Percentiles rank a stretch among this genome's conserved stretches.
These are phyloP conservation scores for Tiliacea citrago DNA, from an alignment of 2,888 invertebrate genomes.

Conservation along the genomic window DNA sequence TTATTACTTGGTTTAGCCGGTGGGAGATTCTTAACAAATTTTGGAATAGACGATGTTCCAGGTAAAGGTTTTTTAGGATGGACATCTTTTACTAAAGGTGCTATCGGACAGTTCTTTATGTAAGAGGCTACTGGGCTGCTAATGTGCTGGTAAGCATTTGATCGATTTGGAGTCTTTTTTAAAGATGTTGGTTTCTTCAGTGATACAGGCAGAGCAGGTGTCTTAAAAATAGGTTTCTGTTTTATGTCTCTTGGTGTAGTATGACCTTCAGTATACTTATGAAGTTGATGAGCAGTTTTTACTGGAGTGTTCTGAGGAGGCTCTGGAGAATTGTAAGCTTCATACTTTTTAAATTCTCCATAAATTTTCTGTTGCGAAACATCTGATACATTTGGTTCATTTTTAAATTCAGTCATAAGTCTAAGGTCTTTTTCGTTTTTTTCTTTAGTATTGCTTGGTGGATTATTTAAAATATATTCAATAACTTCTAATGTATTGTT, in stretches of 20 bases:
- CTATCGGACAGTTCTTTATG: slow-evolving; percentile 80
- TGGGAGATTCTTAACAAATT: slow-evolving; percentile 68
- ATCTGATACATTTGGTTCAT: slow-evolving; percentile 19
- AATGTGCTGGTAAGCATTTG: slow-evolving; percentile 78
- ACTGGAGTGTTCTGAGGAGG: slow-evolving; percentile 66
- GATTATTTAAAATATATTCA: slow-evolving; percentile 79
- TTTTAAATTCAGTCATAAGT: slow-evolving; percentile 21
- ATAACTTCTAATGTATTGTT: slow-evolving; percentile 81
- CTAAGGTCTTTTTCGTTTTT: slow-evolving; percentile 18
- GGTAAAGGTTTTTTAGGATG: slow-evolving; percentile 78
- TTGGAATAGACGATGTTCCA: slow-evolving; percentile 77
- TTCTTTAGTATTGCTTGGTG: slow-evolving; percentile 57
- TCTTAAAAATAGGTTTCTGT: slow-evolving; percentile 72
- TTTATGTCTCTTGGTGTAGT: slow-evolving; percentile 61
- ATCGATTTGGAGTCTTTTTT: slow-evolving; percentile 73
- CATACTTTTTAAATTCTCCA: slow-evolving; percentile 19
- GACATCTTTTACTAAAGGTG: slow-evolving; percentile 79
- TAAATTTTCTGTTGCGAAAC: slow-evolving; percentile 35
- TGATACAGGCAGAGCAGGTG: slow-evolving; percentile 72
- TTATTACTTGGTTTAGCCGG: slow-evolving; percentile 70
- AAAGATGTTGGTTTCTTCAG: slow-evolving; percentile 70
- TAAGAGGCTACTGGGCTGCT: slow-evolving; percentile 84
- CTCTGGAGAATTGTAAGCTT: slow-evolving; percentile 28
- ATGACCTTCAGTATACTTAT: slow-evolving; percentile 46
- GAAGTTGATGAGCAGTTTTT: slow-evolving; percentile 57